Evolutionary conservation across 2,797 vertebrate species (phyloP), one percentile per base, ranked within the genome.

Genomic region (Arremon brunneinucha): DNA sequence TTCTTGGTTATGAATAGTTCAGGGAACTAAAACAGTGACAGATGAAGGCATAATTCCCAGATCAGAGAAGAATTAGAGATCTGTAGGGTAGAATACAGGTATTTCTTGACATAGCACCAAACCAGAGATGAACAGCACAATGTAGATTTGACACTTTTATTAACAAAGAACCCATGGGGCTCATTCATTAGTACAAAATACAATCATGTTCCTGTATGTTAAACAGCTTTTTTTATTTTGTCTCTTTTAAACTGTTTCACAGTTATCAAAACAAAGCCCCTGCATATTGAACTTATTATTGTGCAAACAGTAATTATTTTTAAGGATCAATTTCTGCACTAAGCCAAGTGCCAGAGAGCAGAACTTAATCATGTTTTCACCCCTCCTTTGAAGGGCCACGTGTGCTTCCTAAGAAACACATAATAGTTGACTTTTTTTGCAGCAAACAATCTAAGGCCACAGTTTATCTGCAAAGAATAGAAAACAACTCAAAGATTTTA

Each of bases 151-250:
- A 80, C 77, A 72, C 59, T 98, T 98, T 98, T 98, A 98, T 98
- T 98, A 98, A 97, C 95, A 97, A 98, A 96, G 96, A 98, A 97
- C 97, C 98, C 98, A 98, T 94, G 72, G 98, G 98, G 97, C 97
- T 98, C 97, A 97, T 87, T 97, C 74, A 94, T 97, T 95, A 97
- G 93, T 98, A 98, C 89, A 98, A 98, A 98, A 97, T 98, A 98
- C 97, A 97, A 96, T 97, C 94, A 96, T 95, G 84, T 89, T 71
- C 46, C 81, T 82, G 87, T 97, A 93, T 95, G 94, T 96, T 97
- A 97, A 97, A 97, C 84, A 97, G 93, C 83, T 78, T 92, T 85
- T 93, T 92, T 88, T 95, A 89, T 97, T 97, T 96, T 94, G 83
- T 96, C 89, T 94, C 92, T 97, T 94, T 94, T 95, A 95, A 97